phyloP scores from a whole-genome alignment of 92 coral and sea anemone genomes.

The Paramuricea clavata region DNA sequence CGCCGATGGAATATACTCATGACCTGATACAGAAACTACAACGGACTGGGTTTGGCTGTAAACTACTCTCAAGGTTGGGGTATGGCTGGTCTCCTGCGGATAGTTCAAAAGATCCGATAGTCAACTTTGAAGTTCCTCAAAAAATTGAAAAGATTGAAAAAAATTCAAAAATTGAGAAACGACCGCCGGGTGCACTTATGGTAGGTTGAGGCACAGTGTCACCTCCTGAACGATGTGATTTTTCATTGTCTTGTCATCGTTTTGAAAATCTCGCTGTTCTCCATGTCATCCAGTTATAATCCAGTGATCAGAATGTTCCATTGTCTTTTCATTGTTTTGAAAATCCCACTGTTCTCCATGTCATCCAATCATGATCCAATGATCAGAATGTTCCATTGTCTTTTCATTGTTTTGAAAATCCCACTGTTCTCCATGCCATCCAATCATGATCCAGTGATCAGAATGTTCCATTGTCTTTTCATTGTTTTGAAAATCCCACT shows the following conservation, averaged over 20 bases:
- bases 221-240: not conserved
- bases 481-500: no score
- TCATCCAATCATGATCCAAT: no score
- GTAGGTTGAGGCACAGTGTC: not conserved
- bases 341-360: no score
- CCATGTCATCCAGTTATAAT: no score
- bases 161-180: not conserved
- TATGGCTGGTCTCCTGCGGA: not conserved
- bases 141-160: not conserved
- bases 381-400: no score
- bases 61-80: slow-evolving; percentile 18
- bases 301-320: no score
- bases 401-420: no score
- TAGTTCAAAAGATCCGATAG: not conserved
- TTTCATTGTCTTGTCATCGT: not conserved
- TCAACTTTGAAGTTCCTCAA: not conserved
- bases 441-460: no score
- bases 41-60: slow-evolving; percentile 3
- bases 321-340: no score
- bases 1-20: not conserved
- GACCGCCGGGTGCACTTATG: slow-evolving; percentile 17
- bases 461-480: no score
- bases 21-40: not conserved
- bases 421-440: no score
- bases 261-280: no score